These are phyloP conservation scores for Pherbina coryleti DNA, from an alignment of 2,888 invertebrate genomes.

Conservation along the genomic window DNA sequence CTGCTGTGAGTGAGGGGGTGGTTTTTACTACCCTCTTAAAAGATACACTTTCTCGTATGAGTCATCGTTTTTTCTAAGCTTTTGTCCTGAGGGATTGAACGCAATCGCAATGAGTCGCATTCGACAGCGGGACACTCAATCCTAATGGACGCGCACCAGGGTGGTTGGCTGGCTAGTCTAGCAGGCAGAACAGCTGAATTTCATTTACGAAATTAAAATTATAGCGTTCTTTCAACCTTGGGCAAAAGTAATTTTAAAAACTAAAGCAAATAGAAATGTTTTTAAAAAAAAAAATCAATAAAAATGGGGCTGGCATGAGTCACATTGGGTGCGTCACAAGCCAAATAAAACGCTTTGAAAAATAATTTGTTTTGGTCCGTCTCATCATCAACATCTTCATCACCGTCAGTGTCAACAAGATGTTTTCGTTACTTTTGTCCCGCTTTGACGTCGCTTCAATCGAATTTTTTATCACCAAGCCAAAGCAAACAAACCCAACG, in stretches of 20 bases:
- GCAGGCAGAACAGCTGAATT: conserved; percentile 30
- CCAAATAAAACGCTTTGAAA: too few species aligned
- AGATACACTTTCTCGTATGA: conserved; percentile 9
- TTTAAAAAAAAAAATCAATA: too few species aligned
- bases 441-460: too few species aligned
- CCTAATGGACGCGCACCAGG: not conserved
- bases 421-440: too few species aligned
- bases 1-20: not conserved
- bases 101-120: not conserved
- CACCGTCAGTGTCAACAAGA: not conserved
- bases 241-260: not conserved
- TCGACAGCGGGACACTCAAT: not conserved
- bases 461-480: too few species aligned
- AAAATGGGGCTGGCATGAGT: too few species aligned
- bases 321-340: too few species aligned
- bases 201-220: conserved; percentile 41
- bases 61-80: conserved; percentile 1
- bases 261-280: not conserved
- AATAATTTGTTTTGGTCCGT: too few species aligned
- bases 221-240: conserved; percentile 5
- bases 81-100: not conserved
- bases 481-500: conserved; percentile 1
- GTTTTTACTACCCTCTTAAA: not conserved
- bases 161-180: not conserved
- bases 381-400: too few species aligned